Conservation (phyloP, 2,888 invertebrate genomes). For the Melanostoma scalare region DNA sequence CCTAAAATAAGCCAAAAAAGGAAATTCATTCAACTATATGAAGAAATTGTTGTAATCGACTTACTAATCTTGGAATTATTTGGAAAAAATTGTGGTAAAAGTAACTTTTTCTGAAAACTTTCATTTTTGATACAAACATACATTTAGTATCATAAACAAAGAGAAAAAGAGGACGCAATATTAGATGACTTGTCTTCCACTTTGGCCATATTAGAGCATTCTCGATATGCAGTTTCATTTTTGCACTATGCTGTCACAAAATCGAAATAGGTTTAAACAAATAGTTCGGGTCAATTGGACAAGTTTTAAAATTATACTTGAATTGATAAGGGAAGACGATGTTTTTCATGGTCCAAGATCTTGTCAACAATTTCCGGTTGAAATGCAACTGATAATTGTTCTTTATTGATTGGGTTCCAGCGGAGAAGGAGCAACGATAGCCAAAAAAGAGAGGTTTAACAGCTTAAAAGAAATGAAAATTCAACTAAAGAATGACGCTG, state of each 20-base stretch:
- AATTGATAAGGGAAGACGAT: neutral
- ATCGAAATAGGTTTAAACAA: neutral
- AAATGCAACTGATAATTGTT: conserved; percentile 45
- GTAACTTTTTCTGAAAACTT: too few relatives aligned
- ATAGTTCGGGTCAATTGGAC: conserved; percentile 9
- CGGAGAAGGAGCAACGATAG: conserved; percentile 34
- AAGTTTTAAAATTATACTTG: conserved; percentile 17
- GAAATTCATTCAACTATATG: too few relatives aligned
- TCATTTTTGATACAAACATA: too few relatives aligned
- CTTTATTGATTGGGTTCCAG: conserved; percentile 57
- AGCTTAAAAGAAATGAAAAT: too few relatives aligned
- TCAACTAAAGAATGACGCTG: too few relatives aligned
- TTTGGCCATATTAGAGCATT: neutral
- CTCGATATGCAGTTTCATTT: conserved; percentile 7
- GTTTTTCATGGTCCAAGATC: neutral
- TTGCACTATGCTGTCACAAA: neutral
- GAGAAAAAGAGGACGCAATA: neutral
- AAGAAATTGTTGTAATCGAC: too few relatives aligned
- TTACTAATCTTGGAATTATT: too few relatives aligned
- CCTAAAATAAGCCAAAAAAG: too few relatives aligned
- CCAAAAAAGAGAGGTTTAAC: conserved; percentile 1
- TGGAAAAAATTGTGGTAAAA: too few relatives aligned
- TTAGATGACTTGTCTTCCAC: neutral
- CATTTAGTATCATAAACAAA: neutral
- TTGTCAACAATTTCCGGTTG: conserved; percentile 38